Conservation (phyloP, 2,888 invertebrate genomes). For the Listrodromus nycthemerus region DNA sequence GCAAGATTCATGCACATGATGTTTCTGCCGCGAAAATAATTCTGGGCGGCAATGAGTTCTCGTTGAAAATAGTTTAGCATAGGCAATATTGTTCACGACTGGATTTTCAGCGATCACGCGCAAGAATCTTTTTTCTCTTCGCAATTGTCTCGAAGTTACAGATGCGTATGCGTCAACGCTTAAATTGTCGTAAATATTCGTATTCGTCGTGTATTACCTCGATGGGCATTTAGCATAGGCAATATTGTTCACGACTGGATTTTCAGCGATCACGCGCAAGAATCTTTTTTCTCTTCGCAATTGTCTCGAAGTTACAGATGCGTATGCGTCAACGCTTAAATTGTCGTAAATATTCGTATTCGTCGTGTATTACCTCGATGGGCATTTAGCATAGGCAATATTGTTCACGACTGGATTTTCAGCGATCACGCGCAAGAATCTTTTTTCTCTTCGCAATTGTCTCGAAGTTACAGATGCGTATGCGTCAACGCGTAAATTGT, state of each 20-base stretch:
- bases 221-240: too few relatives aligned
- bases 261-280: too few relatives aligned
- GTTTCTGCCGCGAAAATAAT: too few relatives aligned
- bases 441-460: background rate
- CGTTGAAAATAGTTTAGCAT: too few relatives aligned
- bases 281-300: background rate
- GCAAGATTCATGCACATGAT: too few relatives aligned
- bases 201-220: constrained; percentile 7
- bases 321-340: background rate
- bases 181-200: constrained; percentile 39
- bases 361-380: constrained; percentile 9
- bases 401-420: too few relatives aligned
- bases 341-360: constrained; percentile 32
- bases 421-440: background rate
- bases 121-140: background rate
- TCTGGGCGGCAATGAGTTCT: too few relatives aligned
- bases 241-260: too few relatives aligned
- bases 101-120: too few relatives aligned
- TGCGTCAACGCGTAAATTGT: constrained; percentile 1
- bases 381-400: background rate
- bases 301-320: background rate
- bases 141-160: background rate
- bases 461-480: background rate
- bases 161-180: background rate
- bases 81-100: too few relatives aligned